Base-by-base conservation (phyloP, 2,888 invertebrate genomes). In the Oscheius myriophilus region DNA sequence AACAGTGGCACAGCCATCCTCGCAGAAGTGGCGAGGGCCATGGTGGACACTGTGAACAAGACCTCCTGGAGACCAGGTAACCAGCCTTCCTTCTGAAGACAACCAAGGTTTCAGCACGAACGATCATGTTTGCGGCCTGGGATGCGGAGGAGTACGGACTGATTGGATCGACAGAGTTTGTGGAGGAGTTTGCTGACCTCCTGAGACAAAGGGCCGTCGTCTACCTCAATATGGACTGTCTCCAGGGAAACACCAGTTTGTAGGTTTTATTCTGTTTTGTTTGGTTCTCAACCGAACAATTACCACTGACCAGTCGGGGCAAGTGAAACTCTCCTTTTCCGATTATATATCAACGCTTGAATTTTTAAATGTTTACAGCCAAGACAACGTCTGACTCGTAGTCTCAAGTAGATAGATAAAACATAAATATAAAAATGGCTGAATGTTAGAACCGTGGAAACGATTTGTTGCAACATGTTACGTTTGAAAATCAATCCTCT, bases 111-210 rank as follows among this genome's bases (percentile, higher is more conserved):
- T 61, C 26, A 75, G 82, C 88, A 6, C 76, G 89, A 51, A 87
- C 88, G 1, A 83, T 90, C 53, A 80, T 83, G 21, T 86, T 86
- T 75, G 82, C 82, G 33, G 87, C 87, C 39, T 90, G 89, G 89
- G 89, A 88, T 58, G 89, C 88, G 0, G 89, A 89, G 76, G 89
- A 90, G 70, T 81, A 79, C 67, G 85, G 85, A 0, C 61, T 82
- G 14, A 84, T 89, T 53, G 89, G 90, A 2, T 89, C 90, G 6
- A 87, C 87, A 0, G 90, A 90, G 79, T 89, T 88, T 86, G 87
- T 89, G 6, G 89, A 90, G 84, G 87, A 86, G 46, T 83, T 79
- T 69, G 76, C 77, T 11, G 73, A 84, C 43, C 61, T 83, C 43
- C 72, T 88, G 45, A 75, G 75, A n/a, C 76, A 84, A 42, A 82